Percentiles rank a stretch among this genome's conserved stretches.
Evolutionary conservation across 2,113 vertebrate genomes (phyloP).

Genomic region (Chamaetylas fuelleborni): DNA sequence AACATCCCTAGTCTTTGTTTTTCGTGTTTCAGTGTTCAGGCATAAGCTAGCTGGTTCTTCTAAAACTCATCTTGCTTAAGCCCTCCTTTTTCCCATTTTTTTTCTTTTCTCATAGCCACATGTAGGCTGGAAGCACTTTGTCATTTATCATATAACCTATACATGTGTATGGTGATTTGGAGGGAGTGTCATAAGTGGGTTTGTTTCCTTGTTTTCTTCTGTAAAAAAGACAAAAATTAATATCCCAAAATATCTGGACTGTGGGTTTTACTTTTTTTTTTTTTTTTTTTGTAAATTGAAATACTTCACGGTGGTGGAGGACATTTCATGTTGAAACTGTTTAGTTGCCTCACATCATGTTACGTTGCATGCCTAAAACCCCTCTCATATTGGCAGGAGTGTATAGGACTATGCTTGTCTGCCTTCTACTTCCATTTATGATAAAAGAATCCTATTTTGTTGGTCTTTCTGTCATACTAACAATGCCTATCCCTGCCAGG

Average conservation of each 20-base stretch:
- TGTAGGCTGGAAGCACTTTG: neutral
- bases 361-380: neutral
- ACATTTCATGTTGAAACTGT: neutral
- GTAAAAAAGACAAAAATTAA: neutral
- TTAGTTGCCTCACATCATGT: neutral
- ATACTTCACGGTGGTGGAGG: neutral
- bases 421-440: neutral
- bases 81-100: accelerated
- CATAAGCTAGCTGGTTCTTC: neutral
- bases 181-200: neutral
- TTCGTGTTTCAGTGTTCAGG: neutral
- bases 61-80: neutral
- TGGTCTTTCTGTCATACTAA: neutral
- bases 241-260: neutral
- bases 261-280: neutral
- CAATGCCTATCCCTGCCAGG: neutral
- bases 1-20: neutral
- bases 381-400: neutral
- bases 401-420: neutral
- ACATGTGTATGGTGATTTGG: neutral
- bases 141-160: neutral
- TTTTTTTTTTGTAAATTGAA: neutral
- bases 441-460: neutral
- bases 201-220: neutral
- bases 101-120: neutral